Evolutionary conservation across 2,888 invertebrate genomes (phyloP).

Genomic region (Pimpla rufipes): DNA sequence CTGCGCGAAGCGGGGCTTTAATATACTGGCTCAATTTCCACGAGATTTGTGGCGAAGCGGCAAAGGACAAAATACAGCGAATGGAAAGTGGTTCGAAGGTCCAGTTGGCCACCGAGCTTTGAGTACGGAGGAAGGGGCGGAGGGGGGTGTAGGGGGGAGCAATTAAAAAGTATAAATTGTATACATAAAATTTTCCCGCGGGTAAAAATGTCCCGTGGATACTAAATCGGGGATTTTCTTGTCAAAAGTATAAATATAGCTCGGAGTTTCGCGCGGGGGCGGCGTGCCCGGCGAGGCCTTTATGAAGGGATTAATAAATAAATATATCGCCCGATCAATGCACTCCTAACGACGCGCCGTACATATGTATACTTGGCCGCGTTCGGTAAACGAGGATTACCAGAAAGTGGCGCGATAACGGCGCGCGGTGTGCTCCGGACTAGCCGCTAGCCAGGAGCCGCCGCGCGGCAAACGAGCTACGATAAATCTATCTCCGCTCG

Average conservation of each 20-base stretch:
- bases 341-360: slow-evolving; percentile 27
- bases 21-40: background rate
- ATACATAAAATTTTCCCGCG: background rate
- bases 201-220: background rate
- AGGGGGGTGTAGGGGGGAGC: too few relatives aligned
- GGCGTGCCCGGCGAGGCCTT: background rate
- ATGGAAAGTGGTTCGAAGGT: background rate
- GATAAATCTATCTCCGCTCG: slow-evolving; percentile 65
- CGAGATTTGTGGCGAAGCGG: background rate
- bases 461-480: slow-evolving; percentile 56
- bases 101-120: background rate
- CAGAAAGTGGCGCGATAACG: slow-evolving; percentile 66
- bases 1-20: too few relatives aligned
- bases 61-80: background rate
- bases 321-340: slow-evolving; percentile 47
- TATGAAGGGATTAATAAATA: slow-evolving; percentile 43
- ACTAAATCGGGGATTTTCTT: slow-evolving; percentile 16
- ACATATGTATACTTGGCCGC: slow-evolving; percentile 42
- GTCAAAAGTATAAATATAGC: background rate
- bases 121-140: too few relatives aligned
- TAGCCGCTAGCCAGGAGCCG: slow-evolving; percentile 50
- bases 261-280: background rate
- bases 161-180: background rate
- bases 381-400: slow-evolving; percentile 63
- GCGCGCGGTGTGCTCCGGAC: slow-evolving; percentile 51